Percentiles rank a stretch among this genome's conserved stretches.
Evolutionary conservation across 2,888 invertebrate species (phyloP).

Genomic region (Pheosia gnoma): DNA sequence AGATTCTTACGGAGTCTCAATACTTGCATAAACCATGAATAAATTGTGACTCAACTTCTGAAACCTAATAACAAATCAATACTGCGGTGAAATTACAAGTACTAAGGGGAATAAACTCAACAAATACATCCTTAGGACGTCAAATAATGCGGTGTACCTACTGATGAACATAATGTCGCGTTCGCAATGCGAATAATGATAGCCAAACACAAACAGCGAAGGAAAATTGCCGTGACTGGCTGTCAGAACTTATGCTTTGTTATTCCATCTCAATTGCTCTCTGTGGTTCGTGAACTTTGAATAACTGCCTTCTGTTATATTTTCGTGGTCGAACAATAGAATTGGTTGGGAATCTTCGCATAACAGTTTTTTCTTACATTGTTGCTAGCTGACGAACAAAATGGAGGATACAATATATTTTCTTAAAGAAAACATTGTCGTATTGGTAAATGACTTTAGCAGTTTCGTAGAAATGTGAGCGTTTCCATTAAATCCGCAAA

Average conservation of each 20-base stretch:
- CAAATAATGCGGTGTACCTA: constrained; percentile 17
- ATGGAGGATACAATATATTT: constrained; percentile 26
- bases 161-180: constrained; percentile 21
- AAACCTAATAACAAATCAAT: no score
- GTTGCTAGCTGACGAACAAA: constrained; percentile 27
- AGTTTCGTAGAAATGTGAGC: constrained; percentile 25
- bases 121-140: constrained; percentile 17
- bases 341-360: constrained; percentile 53
- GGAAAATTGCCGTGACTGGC: constrained; percentile 28
- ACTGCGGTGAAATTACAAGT: not conserved
- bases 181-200: constrained; percentile 25
- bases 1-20: no score
- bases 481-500: constrained; percentile 36
- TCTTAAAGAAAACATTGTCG: constrained; percentile 20
- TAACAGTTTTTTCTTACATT: constrained; percentile 38
- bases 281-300: constrained; percentile 37
- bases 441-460: constrained; percentile 21
- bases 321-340: constrained; percentile 49
- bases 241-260: constrained; percentile 32
- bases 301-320: constrained; percentile 36
- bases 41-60: no score
- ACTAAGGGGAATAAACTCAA: not conserved
- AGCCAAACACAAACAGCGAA: constrained; percentile 22
- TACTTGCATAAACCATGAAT: no score
- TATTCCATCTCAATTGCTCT: constrained; percentile 32